A percentile compares a stretch with the other conserved stretches of the same genome.
These are phyloP conservation scores for Bradypodion pumilum DNA, from an alignment of 2,797 vertebrate species.

Conservation along the genomic window DNA sequence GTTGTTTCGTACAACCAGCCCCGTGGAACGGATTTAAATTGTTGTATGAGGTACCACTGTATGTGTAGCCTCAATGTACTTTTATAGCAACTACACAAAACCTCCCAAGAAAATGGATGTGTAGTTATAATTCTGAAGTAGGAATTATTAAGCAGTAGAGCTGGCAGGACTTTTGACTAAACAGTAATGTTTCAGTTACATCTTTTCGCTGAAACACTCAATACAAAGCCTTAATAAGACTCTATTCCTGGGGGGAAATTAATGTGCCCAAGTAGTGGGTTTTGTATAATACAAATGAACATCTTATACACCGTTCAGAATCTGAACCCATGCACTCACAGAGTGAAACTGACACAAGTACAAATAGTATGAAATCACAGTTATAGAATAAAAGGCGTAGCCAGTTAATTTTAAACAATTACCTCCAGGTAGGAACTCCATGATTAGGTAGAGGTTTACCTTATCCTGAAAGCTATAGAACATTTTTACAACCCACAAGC, in stretches of 20 bases:
- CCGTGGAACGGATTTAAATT: too few relatives aligned
- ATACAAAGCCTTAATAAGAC: too few relatives aligned
- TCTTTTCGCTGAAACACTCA: not conserved
- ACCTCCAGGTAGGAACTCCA: constrained; percentile 99
- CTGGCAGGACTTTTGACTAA: not conserved
- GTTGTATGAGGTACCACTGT: too few relatives aligned
- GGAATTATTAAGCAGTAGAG: not conserved
- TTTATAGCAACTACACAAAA: constrained; percentile 30
- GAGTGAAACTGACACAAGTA: not conserved
- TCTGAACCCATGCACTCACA: fast-evolving
- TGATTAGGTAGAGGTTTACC: constrained; percentile 98
- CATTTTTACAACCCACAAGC: constrained; percentile 99
- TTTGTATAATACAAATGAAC: not conserved
- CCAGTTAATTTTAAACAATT: constrained; percentile 51
- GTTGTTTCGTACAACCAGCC: too few relatives aligned
- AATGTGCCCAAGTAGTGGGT: not conserved
- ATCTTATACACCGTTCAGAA: not conserved
- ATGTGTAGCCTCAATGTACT: constrained; percentile 28
- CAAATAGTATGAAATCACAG: constrained; percentile 37
- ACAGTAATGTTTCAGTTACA: not conserved
- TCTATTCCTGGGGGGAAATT: not conserved
- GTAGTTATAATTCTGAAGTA: not conserved
- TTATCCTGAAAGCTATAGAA: constrained; percentile 99
- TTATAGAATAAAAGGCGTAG: constrained; percentile 50
- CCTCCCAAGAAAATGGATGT: not conserved